Percentiles rank a stretch among this genome's conserved stretches.
Conservation (phyloP, 1,140 invertebrate genomes). For the Nasonia vitripennis region DNA sequence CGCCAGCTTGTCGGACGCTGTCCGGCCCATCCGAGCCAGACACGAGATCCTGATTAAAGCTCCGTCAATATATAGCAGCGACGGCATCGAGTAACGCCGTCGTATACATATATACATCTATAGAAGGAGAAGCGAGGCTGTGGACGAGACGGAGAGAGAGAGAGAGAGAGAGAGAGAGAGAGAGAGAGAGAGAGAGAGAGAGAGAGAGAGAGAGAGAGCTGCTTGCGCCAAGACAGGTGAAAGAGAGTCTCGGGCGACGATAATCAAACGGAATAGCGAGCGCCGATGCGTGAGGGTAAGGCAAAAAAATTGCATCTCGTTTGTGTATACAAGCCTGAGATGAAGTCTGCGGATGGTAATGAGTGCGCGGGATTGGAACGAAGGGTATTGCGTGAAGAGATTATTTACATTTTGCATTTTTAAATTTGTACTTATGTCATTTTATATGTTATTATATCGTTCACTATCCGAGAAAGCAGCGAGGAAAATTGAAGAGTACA, state of each 20-base stretch:
- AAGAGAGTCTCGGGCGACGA: constrained; percentile 13
- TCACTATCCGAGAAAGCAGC: background rate
- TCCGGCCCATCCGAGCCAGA: constrained; percentile 60
- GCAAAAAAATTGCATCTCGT: constrained; percentile 21
- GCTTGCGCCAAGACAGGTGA: constrained; percentile 36
- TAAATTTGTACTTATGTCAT: too few species aligned
- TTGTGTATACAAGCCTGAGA: background rate
- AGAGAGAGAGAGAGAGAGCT: constrained; percentile 8
- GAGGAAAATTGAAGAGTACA: constrained; percentile 22
- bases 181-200: constrained; percentile 23
- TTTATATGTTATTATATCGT: too few species aligned
- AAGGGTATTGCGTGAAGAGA: too few species aligned
- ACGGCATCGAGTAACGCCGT: constrained; percentile 22
- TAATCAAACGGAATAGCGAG: constrained; percentile 37
- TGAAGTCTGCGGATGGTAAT: too few species aligned
- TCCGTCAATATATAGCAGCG: constrained; percentile 39
- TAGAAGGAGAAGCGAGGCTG: background rate
- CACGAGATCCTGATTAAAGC: constrained; percentile 68
- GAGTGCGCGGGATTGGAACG: too few species aligned
- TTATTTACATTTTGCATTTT: too few species aligned
- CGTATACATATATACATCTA: background rate
- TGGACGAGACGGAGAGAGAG: constrained; percentile 17
- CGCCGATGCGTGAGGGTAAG: background rate
- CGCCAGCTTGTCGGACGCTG: constrained; percentile 64
- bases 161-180: constrained; percentile 26